Base-by-base conservation (phyloP, 2,888 invertebrate species). In the Spodoptera littoralis region DNA sequence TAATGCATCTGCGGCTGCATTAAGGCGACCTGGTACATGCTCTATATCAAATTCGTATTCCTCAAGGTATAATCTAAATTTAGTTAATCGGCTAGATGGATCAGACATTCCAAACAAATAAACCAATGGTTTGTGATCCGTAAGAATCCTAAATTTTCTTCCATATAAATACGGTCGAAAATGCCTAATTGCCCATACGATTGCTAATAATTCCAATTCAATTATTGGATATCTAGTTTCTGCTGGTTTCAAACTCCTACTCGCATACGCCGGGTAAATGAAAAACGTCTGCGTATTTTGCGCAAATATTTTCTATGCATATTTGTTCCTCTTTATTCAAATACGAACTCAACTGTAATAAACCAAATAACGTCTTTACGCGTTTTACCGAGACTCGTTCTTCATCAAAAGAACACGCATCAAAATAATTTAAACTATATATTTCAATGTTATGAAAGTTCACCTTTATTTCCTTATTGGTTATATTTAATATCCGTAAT, bases 141-240 rank as follows among this genome's bases (percentile, higher is more conserved):
- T 70, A 11, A 24, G 11, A 11, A 71, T 66, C 49, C 4, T 62
- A 45, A 69, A 68, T 24, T 53, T 53, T 44, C 58, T 41, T 18
- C 70, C 70, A 60, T 61, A 70, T 12, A 70, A 4, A 57, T 74
- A 71, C 0, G 65, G 70, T 12, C 72, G 22, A 54, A 72, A 70
- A 47, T 70, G 50, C 41, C 62, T 70, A 5, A 70, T 56, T 8
- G 36, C n/a, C 70, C 70, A 70, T 4, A 67, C 58, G 18, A 69
- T 58, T 8, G 71, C 61, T 43, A 62, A 27, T 11, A 69, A 43
- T 50, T 70, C 66, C 41, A 70, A 68, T 22, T 73, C 49, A 8
- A 70, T 71, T 1, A n/a, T 5, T 44, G 12, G 44, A n/a, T 44
- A 44, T 11, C 11, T 5, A 11, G 2, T 52, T 24, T 52, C 41